A percentile compares a stretch with the other conserved stretches of the same genome.
Evolutionary conservation across 2,888 invertebrate genomes (phyloP).

Genomic region (Drosophila lutescens): DNA sequence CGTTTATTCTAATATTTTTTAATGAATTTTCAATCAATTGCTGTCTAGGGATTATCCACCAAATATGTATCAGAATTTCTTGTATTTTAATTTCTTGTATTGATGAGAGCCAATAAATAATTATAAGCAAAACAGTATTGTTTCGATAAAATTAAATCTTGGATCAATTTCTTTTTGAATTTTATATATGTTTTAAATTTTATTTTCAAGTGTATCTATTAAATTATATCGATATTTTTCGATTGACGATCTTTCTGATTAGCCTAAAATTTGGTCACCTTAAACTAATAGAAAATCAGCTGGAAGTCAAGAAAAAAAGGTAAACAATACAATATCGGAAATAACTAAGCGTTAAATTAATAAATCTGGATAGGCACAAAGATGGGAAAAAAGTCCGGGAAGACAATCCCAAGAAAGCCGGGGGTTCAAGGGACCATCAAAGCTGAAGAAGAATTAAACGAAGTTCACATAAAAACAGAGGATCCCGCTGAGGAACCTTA

Average conservation of each 20-base stretch:
- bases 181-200: too few relatives aligned
- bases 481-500: background rate
- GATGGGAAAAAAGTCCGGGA: background rate
- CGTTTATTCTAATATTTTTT: too few relatives aligned
- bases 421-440: background rate
- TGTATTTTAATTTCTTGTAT: too few relatives aligned
- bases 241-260: background rate
- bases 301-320: background rate
- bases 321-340: background rate
- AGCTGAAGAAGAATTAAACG: background rate
- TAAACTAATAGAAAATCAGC: background rate
- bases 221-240: background rate
- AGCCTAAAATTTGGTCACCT: background rate
- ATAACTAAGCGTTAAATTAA: background rate
- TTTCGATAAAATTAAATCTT: too few relatives aligned
- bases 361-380: background rate
- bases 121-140: too few relatives aligned
- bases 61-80: too few relatives aligned
- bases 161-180: too few relatives aligned
- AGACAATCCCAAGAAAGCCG: background rate
- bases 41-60: too few relatives aligned
- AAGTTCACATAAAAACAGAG: background rate
- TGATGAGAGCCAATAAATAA: too few relatives aligned
- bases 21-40: too few relatives aligned
- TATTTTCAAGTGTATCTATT: background rate